A percentile compares a stretch with the other conserved stretches of the same genome.
Evolutionary conservation across 2,888 invertebrate species (phyloP).

Genomic region (Apantesis nais): DNA sequence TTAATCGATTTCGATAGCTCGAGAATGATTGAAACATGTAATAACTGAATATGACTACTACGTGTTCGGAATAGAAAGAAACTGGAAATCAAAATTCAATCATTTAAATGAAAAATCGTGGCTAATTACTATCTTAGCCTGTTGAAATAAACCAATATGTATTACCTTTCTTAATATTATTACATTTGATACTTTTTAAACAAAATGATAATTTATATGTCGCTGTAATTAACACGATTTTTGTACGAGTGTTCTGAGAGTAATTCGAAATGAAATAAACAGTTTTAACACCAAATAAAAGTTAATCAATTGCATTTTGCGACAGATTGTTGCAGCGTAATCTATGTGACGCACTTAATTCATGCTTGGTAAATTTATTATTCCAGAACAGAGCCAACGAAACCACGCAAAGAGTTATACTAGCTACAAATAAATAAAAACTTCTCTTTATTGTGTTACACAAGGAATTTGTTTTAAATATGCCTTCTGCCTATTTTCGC

Average conservation of each 20-base stretch:
- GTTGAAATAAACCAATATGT: too few species aligned
- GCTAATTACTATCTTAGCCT: too few species aligned
- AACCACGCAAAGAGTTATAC: conserved; percentile 66
- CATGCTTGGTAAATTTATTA: conserved; percentile 65
- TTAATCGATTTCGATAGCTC: neutral
- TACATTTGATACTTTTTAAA: too few species aligned
- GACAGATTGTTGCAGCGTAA: conserved; percentile 52
- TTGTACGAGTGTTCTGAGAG: neutral
- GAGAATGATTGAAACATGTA: neutral
- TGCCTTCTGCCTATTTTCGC: neutral
- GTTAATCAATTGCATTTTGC: conserved; percentile 44
- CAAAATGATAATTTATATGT: too few species aligned
- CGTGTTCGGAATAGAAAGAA: neutral
- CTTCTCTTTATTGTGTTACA: conserved; percentile 47
- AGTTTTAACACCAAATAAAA: conserved; percentile 31
- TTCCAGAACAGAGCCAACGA: conserved; percentile 58
- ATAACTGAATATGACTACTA: too few species aligned
- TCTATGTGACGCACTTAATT: conserved; percentile 61
- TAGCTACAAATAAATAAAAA: conserved; percentile 59
- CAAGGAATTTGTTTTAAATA: conserved; percentile 32
- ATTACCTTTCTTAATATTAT: too few species aligned
- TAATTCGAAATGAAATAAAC: conserved; percentile 10
- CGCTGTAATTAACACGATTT: too few species aligned
- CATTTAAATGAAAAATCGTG: too few species aligned
- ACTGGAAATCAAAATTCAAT: neutral